Percentiles rank a stretch among this genome's conserved stretches.
phyloP scores from a whole-genome alignment of 1,140 invertebrate genomes.

The Caenorhabditis briggsae region DNA sequence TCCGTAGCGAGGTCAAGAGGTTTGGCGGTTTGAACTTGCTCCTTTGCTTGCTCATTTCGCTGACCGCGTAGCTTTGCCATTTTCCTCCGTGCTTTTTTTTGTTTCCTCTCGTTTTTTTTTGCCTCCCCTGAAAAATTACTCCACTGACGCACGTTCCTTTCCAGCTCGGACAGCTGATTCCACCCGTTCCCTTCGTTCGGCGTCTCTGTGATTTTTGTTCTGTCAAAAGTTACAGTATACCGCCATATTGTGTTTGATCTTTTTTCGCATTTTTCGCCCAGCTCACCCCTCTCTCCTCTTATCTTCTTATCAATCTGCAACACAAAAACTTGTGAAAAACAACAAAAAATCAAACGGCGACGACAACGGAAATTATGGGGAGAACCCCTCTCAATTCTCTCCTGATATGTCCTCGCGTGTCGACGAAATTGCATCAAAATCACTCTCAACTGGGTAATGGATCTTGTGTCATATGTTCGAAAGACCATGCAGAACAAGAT shows the following conservation, averaged over 20 bases:
- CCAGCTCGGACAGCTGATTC: constrained; percentile 3
- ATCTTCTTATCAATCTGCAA: background rate
- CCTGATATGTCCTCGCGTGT: constrained; percentile 4
- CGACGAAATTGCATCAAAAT: constrained; percentile 42
- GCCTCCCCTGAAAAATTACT: background rate
- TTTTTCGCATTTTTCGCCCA: constrained; percentile 7
- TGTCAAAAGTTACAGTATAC: constrained; percentile 6
- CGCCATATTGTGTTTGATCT: background rate
- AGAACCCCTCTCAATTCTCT: background rate
- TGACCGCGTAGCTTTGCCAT: background rate
- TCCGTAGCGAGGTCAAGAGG: constrained; percentile 9
- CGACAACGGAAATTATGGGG: constrained; percentile 4
- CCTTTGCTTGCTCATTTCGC: constrained; percentile 35
- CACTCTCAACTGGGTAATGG: background rate
- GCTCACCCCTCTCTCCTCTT: background rate
- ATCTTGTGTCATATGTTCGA: constrained; percentile 39
- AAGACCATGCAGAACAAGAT: constrained; percentile 25
- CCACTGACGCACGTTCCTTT: constrained; percentile 19
- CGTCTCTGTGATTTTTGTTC: background rate
- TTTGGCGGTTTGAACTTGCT: constrained; percentile 48
- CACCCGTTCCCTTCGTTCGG: background rate
- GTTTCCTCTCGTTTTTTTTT: background rate
- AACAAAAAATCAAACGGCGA: background rate
- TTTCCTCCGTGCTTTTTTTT: constrained; percentile 21
- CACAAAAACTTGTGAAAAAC: constrained; percentile 36